Evolutionary conservation across 2,797 vertebrate species (phyloP).

Genomic region (Crenuchus spilurus): DNA sequence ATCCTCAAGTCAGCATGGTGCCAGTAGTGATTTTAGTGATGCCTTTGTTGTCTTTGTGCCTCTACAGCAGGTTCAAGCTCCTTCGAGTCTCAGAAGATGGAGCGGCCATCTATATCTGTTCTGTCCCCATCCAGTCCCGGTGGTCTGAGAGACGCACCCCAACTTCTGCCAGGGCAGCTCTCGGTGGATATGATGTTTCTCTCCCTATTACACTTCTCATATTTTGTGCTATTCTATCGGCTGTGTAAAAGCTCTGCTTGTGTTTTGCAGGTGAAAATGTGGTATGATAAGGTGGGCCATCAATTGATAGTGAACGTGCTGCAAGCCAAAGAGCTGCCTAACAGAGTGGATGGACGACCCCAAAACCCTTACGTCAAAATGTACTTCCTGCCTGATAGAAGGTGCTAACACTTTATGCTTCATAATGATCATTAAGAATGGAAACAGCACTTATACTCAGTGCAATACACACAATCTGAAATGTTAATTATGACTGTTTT

Average conservation of each 20-base stretch:
- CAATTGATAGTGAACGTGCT: conserved; percentile 96
- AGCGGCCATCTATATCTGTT: conserved; percentile 95
- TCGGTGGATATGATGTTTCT: conserved; percentile 80
- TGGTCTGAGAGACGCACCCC: conserved; percentile 90
- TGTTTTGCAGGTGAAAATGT: conserved; percentile 88
- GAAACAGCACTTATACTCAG: neutral
- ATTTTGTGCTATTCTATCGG: neutral
- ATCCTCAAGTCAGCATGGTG: neutral
- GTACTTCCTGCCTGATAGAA: conserved; percentile 99
- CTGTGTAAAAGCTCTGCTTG: conserved; percentile 28
- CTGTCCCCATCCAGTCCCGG: conserved; percentile 96
- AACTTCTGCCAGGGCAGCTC: conserved; percentile 92
- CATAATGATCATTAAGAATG: neutral
- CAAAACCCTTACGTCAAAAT: conserved; percentile 98
- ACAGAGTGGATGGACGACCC: conserved; percentile 90
- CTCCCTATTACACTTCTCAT: neutral
- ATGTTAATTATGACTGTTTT: neutral
- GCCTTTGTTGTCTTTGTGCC: conserved; percentile 17
- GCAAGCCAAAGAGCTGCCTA: conserved; percentile 89
- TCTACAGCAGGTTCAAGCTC: conserved; percentile 92
- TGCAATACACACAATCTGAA: neutral
- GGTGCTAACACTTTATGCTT: conserved; percentile 72
- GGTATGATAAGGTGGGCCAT: conserved; percentile 97
- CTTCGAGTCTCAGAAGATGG: conserved; percentile 99
- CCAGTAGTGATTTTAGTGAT: conserved; percentile 22